Evolutionary conservation across 2,113 vertebrate genomes (phyloP).

Genomic region (Urocolius indicus): DNA sequence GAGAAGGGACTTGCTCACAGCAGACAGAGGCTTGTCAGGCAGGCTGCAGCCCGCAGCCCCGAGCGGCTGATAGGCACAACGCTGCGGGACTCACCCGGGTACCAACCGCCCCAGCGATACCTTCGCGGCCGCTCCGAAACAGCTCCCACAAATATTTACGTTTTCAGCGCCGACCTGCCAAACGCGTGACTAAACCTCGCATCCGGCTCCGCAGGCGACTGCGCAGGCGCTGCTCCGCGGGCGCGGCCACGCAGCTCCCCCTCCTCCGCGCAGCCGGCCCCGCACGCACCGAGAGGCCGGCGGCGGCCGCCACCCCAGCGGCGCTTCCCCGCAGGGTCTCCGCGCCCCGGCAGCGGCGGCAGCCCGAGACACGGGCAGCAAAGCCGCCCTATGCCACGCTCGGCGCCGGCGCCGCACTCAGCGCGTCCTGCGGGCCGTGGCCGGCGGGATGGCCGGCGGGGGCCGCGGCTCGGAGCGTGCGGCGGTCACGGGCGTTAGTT

Average conservation of each 20-base stretch:
- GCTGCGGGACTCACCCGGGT: fast-evolving
- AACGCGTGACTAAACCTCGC: fast-evolving
- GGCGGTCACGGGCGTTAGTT: not conserved
- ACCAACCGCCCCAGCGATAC: no score
- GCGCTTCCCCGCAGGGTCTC: not conserved
- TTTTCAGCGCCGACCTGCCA: not conserved
- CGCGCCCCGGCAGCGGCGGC: not conserved
- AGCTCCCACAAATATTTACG: fast-evolving
- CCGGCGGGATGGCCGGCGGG: no score
- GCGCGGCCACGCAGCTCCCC: no score
- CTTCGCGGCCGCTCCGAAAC: not conserved
- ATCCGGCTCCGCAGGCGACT: fast-evolving
- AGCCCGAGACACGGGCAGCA: not conserved
- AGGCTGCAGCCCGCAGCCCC: not conserved
- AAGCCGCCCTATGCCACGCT: not conserved
- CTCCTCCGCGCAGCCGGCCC: no score
- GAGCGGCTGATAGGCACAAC: fast-evolving
- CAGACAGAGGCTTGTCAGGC: fast-evolving
- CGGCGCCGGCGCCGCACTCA: not conserved
- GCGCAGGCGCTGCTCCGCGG: no score
- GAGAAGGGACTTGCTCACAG: fast-evolving
- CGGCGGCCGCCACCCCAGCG: no score
- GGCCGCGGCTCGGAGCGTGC: no score
- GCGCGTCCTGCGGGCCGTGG: no score
- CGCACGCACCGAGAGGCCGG: no score